These are phyloP conservation scores for Diplodus sargus DNA, from an alignment of 2,797 vertebrate genomes.

Conservation along the genomic window DNA sequence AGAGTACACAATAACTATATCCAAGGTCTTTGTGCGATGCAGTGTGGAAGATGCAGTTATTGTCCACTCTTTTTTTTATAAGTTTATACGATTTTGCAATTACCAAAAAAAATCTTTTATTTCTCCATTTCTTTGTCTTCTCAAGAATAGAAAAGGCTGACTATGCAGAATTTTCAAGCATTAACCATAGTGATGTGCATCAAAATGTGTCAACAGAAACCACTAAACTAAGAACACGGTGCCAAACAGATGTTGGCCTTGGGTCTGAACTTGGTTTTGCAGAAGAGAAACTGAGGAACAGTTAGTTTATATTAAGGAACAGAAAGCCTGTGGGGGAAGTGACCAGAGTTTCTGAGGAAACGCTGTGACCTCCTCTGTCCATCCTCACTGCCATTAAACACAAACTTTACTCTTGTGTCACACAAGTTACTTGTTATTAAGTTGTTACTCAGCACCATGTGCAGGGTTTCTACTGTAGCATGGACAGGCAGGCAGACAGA, in stretches of 20 bases:
- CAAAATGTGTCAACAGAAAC: neutral
- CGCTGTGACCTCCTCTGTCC: neutral
- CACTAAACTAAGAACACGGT: neutral
- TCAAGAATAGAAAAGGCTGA: neutral
- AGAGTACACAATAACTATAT: no score
- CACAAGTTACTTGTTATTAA: neutral
- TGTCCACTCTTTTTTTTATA: no score
- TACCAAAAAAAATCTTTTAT: neutral
- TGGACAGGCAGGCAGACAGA: no score
- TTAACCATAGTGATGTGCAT: neutral
- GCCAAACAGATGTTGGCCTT: neutral
- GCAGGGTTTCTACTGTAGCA: neutral
- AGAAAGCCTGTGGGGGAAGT: conserved; percentile 23
- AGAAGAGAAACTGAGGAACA: conserved; percentile 36
- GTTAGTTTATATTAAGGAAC: conserved; percentile 1
- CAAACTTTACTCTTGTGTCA: neutral
- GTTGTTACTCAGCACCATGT: neutral
- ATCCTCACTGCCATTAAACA: neutral
- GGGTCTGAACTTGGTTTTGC: conserved; percentile 6
- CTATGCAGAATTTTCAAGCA: neutral
- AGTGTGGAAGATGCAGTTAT: no score
- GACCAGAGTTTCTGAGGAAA: neutral
- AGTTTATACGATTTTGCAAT: no score
- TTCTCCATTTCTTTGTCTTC: neutral
- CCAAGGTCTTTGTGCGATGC: no score